phyloP scores from a whole-genome alignment of 2,113 vertebrate genomes.

The Gymnogyps californianus region DNA sequence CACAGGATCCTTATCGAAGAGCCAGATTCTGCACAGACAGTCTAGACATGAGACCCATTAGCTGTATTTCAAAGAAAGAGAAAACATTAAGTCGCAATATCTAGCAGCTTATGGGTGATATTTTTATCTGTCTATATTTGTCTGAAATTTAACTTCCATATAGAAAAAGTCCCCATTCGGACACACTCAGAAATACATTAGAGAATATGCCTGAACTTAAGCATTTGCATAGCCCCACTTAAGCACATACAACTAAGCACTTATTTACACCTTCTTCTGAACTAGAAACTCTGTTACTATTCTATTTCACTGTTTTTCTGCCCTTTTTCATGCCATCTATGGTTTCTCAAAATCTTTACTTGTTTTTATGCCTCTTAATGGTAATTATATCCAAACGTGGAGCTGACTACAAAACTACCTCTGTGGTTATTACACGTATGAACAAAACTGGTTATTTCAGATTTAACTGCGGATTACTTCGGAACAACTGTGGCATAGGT shows the following conservation, averaged over 20 bases:
- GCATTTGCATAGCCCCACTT: background rate
- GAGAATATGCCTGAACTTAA: background rate
- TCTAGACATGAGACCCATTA: background rate
- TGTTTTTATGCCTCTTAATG: background rate
- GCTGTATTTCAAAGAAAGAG: background rate
- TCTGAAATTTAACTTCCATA: background rate
- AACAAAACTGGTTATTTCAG: background rate
- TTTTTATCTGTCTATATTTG: background rate
- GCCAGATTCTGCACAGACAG: background rate
- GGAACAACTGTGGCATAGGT: background rate
- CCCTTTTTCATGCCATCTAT: background rate
- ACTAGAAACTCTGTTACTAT: background rate
- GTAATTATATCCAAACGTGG: background rate
- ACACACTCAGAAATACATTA: background rate
- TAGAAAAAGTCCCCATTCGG: background rate
- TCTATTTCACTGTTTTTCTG: background rate
- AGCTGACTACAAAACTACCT: background rate
- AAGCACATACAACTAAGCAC: background rate
- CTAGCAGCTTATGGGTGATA: background rate
- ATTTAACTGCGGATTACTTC: background rate
- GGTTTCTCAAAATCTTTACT: background rate
- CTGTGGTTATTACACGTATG: background rate
- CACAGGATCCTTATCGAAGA: background rate
- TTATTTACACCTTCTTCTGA: background rate
- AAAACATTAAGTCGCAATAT: background rate